phyloP scores from a whole-genome alignment of 2,797 vertebrate species.

The Rhinella marina region DNA sequence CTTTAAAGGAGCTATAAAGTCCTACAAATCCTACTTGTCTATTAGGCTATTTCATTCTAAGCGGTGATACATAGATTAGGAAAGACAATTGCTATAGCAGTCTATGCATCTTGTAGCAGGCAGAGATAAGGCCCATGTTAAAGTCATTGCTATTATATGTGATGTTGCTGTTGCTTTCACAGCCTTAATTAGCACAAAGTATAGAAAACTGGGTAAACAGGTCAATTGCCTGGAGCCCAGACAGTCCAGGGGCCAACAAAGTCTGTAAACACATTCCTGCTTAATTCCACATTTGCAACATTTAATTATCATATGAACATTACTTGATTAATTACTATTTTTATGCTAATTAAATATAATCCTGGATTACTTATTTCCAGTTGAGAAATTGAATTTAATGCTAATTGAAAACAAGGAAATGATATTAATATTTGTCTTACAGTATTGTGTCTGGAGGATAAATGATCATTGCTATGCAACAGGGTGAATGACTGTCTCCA shows the following conservation, averaged over 20 bases:
- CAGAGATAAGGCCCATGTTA: conserved; percentile 8
- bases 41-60: neutral
- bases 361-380: conserved; percentile 4
- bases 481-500: neutral
- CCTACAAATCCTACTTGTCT: conserved; percentile 1
- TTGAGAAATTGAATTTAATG: conserved; percentile 14
- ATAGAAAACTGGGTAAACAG: neutral
- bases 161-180: neutral
- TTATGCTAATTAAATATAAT: neutral
- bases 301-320: neutral
- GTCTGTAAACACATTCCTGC: neutral
- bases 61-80: neutral
- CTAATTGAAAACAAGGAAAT: neutral
- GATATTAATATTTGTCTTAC: conserved; percentile 19
- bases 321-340: neutral
- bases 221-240: conserved; percentile 2
- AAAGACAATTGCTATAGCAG: neutral
- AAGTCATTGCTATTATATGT: neutral
- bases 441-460: conserved; percentile 12
- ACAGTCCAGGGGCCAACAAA: neutral
- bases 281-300: neutral
- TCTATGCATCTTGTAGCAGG: neutral
- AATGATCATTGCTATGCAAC: conserved; percentile 10
- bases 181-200: neutral
- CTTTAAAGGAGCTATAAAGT: neutral